A percentile compares a stretch with the other conserved stretches of the same genome.
phyloP scores from a whole-genome alignment of 1,140 invertebrate species.

The Conus betulinus region DNA sequence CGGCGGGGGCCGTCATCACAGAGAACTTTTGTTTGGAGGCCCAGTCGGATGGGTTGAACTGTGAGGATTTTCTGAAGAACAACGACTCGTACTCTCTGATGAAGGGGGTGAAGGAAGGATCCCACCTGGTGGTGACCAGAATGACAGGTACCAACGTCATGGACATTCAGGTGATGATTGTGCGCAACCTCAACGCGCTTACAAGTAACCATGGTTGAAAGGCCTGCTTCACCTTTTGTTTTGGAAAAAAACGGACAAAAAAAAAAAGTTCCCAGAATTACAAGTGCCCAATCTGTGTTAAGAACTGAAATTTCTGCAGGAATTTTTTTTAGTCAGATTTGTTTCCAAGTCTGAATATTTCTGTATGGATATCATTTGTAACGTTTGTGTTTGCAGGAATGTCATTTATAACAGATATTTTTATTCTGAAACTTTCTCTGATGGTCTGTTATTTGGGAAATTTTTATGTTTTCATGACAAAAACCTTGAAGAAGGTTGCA shows the following conservation, averaged over 20 bases:
- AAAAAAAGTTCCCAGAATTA: neutral
- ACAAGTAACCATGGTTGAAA: neutral
- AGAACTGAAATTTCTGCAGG: too few relatives aligned
- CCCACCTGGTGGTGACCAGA: conserved; percentile 87
- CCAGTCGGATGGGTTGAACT: conserved; percentile 58
- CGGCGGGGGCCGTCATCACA: conserved; percentile 92
- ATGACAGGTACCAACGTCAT: conserved; percentile 98
- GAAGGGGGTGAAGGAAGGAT: conserved; percentile 80
- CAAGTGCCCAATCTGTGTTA: too few relatives aligned
- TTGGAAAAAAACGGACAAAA: neutral
- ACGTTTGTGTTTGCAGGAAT: too few relatives aligned
- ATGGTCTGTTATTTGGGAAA: too few relatives aligned
- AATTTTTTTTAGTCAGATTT: too few relatives aligned
- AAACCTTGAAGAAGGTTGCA: too few relatives aligned
- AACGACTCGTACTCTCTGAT: conserved; percentile 95
- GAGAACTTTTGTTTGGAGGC: conserved; percentile 51
- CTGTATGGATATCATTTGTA: too few relatives aligned
- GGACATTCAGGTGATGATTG: conserved; percentile 91
- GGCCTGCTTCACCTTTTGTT: neutral
- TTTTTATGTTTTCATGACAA: too few relatives aligned
- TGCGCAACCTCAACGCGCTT: conserved; percentile 34
- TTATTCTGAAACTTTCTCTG: too few relatives aligned
- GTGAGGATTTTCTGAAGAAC: conserved; percentile 80
- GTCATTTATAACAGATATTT: too few relatives aligned
- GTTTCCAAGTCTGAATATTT: too few relatives aligned